phyloP scores from a whole-genome alignment of 2,888 invertebrate genomes.

The Hyles lineata region DNA sequence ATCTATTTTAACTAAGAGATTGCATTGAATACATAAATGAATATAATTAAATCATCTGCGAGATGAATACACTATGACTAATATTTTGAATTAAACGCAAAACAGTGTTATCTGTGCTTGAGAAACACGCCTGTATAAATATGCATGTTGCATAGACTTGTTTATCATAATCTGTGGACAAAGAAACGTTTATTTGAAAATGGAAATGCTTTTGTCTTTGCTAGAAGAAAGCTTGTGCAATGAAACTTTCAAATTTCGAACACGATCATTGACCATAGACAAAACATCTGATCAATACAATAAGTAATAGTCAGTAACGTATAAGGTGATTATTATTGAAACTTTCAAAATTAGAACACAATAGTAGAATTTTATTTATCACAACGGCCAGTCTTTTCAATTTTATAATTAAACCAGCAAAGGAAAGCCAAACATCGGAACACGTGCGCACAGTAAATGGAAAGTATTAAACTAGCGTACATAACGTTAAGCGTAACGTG shows the following conservation, averaged over 20 bases:
- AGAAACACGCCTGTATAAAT: background rate
- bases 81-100: background rate
- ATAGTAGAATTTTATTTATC: background rate
- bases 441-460: conserved; percentile 21
- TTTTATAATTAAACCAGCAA: conserved; percentile 26
- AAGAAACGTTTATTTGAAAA: conserved; percentile 2
- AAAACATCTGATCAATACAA: too few relatives aligned
- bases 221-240: background rate
- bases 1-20: too few relatives aligned
- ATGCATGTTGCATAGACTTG: conserved; percentile 4
- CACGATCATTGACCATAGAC: background rate
- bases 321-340: background rate
- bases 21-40: background rate
- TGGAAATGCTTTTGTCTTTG: conserved; percentile 6
- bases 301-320: too few relatives aligned
- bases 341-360: conserved; percentile 3
- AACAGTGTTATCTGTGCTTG: background rate
- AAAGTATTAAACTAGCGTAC: conserved; percentile 46
- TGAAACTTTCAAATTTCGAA: conserved; percentile 4
- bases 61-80: conserved; percentile 1
- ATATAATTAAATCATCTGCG: background rate
- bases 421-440: conserved; percentile 41
- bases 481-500: conserved; percentile 72
- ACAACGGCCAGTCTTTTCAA: background rate
- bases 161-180: conserved; percentile 3